Conservation (phyloP, 30 jellyfish, hydroid and myxozoan species). For the Aurelia aurita complex sp. Pacific region DNA sequence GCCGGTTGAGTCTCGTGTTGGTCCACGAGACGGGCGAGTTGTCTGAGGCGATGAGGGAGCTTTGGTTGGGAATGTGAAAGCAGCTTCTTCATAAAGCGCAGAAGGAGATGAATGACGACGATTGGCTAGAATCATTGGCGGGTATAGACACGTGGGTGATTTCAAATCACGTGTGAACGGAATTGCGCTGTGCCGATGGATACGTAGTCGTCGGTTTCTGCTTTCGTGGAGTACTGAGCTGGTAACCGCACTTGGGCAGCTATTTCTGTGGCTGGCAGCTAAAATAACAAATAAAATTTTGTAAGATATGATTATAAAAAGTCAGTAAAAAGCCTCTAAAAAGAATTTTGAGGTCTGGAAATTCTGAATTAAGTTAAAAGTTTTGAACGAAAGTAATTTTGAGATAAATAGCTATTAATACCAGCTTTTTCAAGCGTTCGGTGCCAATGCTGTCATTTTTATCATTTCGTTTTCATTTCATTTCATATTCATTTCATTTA, state of each 20-base stretch:
- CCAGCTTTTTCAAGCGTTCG: no score
- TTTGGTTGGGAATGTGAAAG: slow-evolving; percentile 42
- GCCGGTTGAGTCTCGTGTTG: background rate
- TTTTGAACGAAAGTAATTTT: no score
- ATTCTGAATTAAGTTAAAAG: no score
- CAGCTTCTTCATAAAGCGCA: slow-evolving; percentile 57
- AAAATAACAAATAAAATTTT: slow-evolving; percentile 3
- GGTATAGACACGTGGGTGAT: slow-evolving; percentile 70
- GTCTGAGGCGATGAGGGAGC: slow-evolving; percentile 26
- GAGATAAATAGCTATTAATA: no score
- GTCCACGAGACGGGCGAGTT: background rate
- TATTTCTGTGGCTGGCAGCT: slow-evolving; percentile 53
- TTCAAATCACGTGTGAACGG: slow-evolving; percentile 53
- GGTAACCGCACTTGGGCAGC: slow-evolving; percentile 65
- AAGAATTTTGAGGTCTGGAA: no score
- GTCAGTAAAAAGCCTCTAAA: no score
- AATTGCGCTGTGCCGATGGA: slow-evolving; percentile 48
- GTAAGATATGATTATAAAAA: no score
- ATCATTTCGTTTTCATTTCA: no score
- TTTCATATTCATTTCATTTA: no score
- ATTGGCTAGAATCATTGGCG: slow-evolving; percentile 59
- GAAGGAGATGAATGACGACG: slow-evolving; percentile 84
- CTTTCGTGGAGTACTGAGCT: slow-evolving; percentile 14
- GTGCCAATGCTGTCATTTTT: no score
- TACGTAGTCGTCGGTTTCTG: slow-evolving; percentile 41